Base-by-base conservation (phyloP, 1,140 invertebrate genomes). In the Bombus waltoni region DNA sequence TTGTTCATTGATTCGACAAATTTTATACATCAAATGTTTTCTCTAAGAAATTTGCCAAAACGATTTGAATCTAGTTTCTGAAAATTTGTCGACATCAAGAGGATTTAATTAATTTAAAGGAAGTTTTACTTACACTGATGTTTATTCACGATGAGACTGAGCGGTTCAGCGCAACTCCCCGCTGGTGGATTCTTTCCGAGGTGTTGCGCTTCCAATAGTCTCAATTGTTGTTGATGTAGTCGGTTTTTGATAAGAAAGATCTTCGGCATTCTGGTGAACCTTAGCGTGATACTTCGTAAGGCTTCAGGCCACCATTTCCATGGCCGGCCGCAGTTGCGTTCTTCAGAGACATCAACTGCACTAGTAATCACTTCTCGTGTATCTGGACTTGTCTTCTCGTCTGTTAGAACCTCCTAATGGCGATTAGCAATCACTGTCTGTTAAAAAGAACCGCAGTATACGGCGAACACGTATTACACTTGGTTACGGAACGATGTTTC, bases 171-270 rank as follows among this genome's bases (percentile, higher is more conserved):
- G 82, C 92, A 93, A 73, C 85, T 85, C 32, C 32, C 32, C n/a
- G 85, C 87, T n/a, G 93, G 91, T 73, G 94, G 92, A 70, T 94
- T 94, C 85, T 95, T 95, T 47, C 94, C 92, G 32, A 93, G 90
- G 83, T 98, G 97, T 94, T 98, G 97, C 65, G 97, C 96, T 92
- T 98, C 98, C 92, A 97, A 95, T 90, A 98, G 94, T 81, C 97
- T 96, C 92, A 97, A 96, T 95, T 98, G 98, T 96, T 98, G 98
- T 96, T 98, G 97, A 89, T 98, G 97, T 96, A 98, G 96, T 91
- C 98, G 96, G 93, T 98, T 98, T 95, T 98, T 98, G 91, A 98
- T 98, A 87, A 98, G 94, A 94, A 98, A 98, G 94, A 98, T 98
- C 96, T 98, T 98, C 95, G 98, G 98, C 98, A 98, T 98, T 92